Percentiles rank a stretch among this genome's conserved stretches.
Evolutionary conservation across 1,140 invertebrate genomes (phyloP).

Genomic region (Melipona quadrifasciata): DNA sequence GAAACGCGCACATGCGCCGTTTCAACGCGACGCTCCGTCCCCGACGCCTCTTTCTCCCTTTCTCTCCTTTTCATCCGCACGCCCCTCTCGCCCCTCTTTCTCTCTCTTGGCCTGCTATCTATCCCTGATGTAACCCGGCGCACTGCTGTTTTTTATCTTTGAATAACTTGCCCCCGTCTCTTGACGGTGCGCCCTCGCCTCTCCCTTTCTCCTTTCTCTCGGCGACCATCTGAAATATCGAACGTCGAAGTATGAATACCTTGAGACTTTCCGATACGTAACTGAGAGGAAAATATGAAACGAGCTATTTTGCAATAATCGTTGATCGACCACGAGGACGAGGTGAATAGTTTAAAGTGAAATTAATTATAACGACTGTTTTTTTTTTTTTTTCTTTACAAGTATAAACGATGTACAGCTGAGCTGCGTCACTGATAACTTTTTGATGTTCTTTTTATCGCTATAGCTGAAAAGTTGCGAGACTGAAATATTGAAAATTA

Average conservation of each 20-base stretch:
- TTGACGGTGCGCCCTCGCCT: neutral
- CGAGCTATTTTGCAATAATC: too few species aligned
- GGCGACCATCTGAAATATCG: too few species aligned
- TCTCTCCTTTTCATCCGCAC: slow-evolving; percentile 30
- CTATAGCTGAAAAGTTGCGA: neutral
- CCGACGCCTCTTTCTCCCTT: slow-evolving; percentile 37
- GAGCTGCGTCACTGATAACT: too few species aligned
- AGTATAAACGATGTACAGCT: too few species aligned
- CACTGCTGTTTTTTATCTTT: slow-evolving; percentile 41
- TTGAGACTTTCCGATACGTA: too few species aligned
- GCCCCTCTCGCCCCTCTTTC: slow-evolving; percentile 9
- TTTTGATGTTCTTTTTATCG: too few species aligned
- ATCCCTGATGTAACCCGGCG: slow-evolving; percentile 54
- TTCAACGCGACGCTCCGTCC: slow-evolving; percentile 4
- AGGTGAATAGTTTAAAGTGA: too few species aligned
- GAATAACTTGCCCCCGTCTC: slow-evolving; percentile 9
- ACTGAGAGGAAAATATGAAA: too few species aligned
- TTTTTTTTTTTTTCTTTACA: too few species aligned
- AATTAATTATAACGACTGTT: too few species aligned
- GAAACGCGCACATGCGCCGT: slow-evolving; percentile 72
- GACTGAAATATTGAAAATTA: neutral
- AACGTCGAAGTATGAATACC: too few species aligned
- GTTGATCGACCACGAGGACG: too few species aligned
- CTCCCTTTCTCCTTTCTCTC: neutral
- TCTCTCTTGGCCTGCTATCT: slow-evolving; percentile 1